Evolutionary conservation across 2,888 invertebrate genomes (phyloP), one percentile per base, ranked within the genome.

Genomic region (Portevinia maculata): DNA sequence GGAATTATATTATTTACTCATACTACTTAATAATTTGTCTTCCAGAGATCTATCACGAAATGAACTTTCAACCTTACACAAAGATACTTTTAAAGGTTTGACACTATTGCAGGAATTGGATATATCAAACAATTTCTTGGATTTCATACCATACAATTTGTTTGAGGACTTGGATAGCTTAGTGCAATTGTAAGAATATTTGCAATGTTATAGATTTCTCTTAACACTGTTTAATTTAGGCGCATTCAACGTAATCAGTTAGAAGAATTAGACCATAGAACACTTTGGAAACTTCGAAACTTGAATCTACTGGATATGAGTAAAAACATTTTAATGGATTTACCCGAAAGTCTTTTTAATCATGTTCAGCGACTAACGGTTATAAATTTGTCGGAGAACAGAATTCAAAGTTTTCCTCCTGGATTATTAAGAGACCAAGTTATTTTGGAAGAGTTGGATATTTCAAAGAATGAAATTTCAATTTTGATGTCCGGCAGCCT

Each of bases 21-120:
- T n/a, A n/a, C n/a, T n/a, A n/a, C n/a, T n/a, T n/a, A n/a, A n/a
- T n/a, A n/a, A n/a, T n/a, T n/a, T n/a, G n/a, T n/a, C n/a, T n/a
- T n/a, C n/a, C n/a, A 94, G 94, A 71, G 95, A 95, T 87, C 88
- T 95, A 15, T 94, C 94, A 0, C 92, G 93, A n/a, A 95, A 95
- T 86, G 90, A 90, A n/a, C 88, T 95, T 39, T 92, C 92, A 17
- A 93, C 94, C 0, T 87, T 95, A 11, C 93, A 94, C 88, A 93
- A 93, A 87, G 93, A 93, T 84, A 92, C 93, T 0, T 94, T 95
- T 86, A 91, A 91, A 15, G 92, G 92, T 9, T 88, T 95, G 85
- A 91, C 91, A 0, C 91, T 93, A 78, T 88, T 95, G 11, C 91
- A 91, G 85, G 92, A 93, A 85, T 86, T 94, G 69, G 93, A 95